Evolutionary conservation across 1,140 invertebrate genomes (phyloP).

Genomic region (Schlechtendalia chinensis): DNA sequence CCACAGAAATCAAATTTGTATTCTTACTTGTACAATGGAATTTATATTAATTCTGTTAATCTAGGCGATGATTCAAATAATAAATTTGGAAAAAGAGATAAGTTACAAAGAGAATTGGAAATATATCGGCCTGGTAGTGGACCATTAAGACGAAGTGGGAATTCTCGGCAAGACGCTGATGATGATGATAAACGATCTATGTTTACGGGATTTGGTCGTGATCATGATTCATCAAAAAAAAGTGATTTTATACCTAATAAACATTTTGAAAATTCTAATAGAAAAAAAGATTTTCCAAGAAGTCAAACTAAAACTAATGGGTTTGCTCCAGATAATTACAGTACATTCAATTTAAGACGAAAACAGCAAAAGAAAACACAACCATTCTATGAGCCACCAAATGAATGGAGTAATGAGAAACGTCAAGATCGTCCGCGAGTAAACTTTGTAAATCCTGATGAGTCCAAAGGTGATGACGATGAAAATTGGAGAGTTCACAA

Average conservation of each 20-base stretch:
- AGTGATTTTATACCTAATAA: constrained; percentile 45
- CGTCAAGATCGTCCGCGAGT: constrained; percentile 36
- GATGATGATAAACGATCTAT: constrained; percentile 35
- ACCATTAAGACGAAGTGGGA: constrained; percentile 61
- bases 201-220: constrained; percentile 22
- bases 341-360: constrained; percentile 39
- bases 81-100: constrained; percentile 50
- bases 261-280: constrained; percentile 47
- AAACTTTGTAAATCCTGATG: constrained; percentile 50
- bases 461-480: constrained; percentile 56
- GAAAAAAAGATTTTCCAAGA: constrained; percentile 44
- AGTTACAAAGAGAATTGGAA: constrained; percentile 54
- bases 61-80: constrained; percentile 32
- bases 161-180: constrained; percentile 34
- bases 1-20: neutral
- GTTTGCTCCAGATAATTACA: constrained; percentile 39
- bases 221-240: constrained; percentile 28
- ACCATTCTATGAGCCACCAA: constrained; percentile 37
- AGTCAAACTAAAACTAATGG: constrained; percentile 29
- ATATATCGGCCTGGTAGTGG: constrained; percentile 66
- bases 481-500: constrained; percentile 56
- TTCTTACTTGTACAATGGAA: neutral
- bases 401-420: constrained; percentile 41
- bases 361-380: constrained; percentile 43
- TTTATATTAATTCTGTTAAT: constrained; percentile 11